phyloP scores from a whole-genome alignment of 1,140 invertebrate genomes.

The Trachelipus rathkii region DNA sequence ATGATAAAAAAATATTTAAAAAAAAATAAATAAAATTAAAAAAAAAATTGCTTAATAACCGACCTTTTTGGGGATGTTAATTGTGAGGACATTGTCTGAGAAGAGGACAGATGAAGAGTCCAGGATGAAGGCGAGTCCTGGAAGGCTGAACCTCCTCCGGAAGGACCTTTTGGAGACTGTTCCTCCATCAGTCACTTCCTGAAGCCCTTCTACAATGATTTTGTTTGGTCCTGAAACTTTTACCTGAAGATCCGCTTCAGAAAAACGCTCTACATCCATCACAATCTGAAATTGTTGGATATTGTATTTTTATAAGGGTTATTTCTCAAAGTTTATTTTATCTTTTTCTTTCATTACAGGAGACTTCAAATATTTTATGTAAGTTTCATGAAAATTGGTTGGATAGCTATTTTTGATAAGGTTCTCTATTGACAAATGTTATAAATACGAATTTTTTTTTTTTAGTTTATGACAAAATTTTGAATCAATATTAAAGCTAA shows the following conservation, averaged over 20 bases:
- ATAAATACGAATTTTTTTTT: too few relatives aligned
- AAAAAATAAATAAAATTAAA: too few relatives aligned
- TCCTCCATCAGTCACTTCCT: constrained; percentile 19
- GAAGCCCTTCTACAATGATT: constrained; percentile 23
- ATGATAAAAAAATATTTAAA: too few relatives aligned
- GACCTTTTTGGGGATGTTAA: constrained; percentile 25
- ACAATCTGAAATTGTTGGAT: constrained; percentile 17
- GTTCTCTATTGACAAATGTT: too few relatives aligned
- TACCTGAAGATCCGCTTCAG: constrained; percentile 24
- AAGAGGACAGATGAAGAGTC: constrained; percentile 24
- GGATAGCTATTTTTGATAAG: too few relatives aligned
- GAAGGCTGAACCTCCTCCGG: constrained; percentile 23
- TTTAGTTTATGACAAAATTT: too few relatives aligned
- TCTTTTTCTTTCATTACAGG: too few relatives aligned
- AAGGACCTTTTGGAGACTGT: constrained; percentile 12
- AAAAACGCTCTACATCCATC: constrained; percentile 30
- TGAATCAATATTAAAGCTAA: too few relatives aligned
- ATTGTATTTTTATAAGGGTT: background rate
- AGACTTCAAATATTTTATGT: too few relatives aligned
- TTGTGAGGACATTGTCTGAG: constrained; percentile 28
- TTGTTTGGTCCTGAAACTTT: constrained; percentile 25
- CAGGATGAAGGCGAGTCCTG: constrained; percentile 4
- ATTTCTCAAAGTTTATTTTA: background rate
- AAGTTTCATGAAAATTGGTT: too few relatives aligned
- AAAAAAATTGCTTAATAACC: too few relatives aligned